Base-by-base conservation (phyloP, 2,888 invertebrate genomes). In the Drosophila mimetica region DNA sequence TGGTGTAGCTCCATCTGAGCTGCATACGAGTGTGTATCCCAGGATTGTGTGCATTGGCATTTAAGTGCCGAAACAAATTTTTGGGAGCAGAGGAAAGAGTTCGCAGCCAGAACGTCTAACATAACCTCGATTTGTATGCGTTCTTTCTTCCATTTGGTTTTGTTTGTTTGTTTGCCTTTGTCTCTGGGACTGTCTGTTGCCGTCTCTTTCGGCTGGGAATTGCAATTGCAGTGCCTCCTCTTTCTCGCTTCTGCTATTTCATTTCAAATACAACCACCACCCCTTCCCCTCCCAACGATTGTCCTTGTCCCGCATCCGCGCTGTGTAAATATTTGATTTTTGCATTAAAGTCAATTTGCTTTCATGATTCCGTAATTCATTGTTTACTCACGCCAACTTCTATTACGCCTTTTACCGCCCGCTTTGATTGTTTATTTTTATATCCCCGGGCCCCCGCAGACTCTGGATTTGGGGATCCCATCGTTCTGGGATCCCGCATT, bases 301-400 rank as follows among this genome's bases (percentile, higher is more conserved):
- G 67, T 64, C 63, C 64, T 71, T 71, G 69, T 63, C 74, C 63
- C 57, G 51, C 63, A 61, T 75, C 70, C 71, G 77, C 83, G 79
- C 79, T 87, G 86, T 84, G 90, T 91, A 91, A 91, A 91, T 91
- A 91, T 91, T 91, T 91, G 91, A 91, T 91, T 91, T 91, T 88
- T 90, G 89, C 91, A 91, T 91, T 91, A 91, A 91, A 91, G 91
- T 90, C 91, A 91, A 91, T 91, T 91, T 91, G 91, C 90, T 91
- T 91, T 91, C 91, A 91, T 91, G 91, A 91, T 91, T 91, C 91
- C 89, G 90, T 91, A 91, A 91, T 91, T 91, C 91, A 90, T 90
- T 91, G 91, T 91, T 91, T 91, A 86, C 83, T 71, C 76, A 79
- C 89, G 89, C 78, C 87, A 84, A 86, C 87, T 84, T 86, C 87